Evolutionary conservation across 2,113 vertebrate species (phyloP).

Genomic region (Chinchilla lanigera): DNA sequence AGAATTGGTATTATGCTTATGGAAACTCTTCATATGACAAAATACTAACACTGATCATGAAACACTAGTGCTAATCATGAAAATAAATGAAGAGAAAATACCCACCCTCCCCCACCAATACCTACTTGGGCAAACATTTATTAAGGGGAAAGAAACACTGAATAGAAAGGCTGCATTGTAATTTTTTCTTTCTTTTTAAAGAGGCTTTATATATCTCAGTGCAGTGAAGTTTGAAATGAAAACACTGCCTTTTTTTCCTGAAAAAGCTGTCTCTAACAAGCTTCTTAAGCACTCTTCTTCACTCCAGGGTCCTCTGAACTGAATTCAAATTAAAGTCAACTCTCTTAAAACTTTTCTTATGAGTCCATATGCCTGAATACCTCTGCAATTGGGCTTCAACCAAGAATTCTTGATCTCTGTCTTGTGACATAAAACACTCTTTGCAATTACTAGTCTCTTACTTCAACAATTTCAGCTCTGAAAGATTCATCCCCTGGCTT

Average conservation of each 20-base stretch:
- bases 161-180: neutral
- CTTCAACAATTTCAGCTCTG: neutral
- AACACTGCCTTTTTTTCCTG: slow-evolving; percentile 28
- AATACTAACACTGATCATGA: slow-evolving; percentile 3
- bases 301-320: slow-evolving; percentile 31
- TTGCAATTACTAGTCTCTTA: neutral
- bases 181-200: slow-evolving; percentile 46
- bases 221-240: slow-evolving; percentile 69
- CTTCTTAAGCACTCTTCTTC: slow-evolving; percentile 47
- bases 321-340: slow-evolving; percentile 63
- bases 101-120: neutral
- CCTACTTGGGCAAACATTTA: neutral
- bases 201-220: slow-evolving; percentile 3
- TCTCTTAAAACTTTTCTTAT: slow-evolving; percentile 41
- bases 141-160: slow-evolving; percentile 31
- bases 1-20: slow-evolving; percentile 4
- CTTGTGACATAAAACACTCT: slow-evolving; percentile 9
- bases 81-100: slow-evolving; percentile 35
- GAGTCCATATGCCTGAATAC: neutral
- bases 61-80: slow-evolving; percentile 1
- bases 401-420: neutral
- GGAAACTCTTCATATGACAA: slow-evolving; percentile 13
- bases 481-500: neutral
- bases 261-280: slow-evolving; percentile 37
- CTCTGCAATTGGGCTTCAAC: neutral